These are phyloP conservation scores for Lutjanus argentimaculatus DNA, from an alignment of 2,797 vertebrate species.

Conservation along the genomic window DNA sequence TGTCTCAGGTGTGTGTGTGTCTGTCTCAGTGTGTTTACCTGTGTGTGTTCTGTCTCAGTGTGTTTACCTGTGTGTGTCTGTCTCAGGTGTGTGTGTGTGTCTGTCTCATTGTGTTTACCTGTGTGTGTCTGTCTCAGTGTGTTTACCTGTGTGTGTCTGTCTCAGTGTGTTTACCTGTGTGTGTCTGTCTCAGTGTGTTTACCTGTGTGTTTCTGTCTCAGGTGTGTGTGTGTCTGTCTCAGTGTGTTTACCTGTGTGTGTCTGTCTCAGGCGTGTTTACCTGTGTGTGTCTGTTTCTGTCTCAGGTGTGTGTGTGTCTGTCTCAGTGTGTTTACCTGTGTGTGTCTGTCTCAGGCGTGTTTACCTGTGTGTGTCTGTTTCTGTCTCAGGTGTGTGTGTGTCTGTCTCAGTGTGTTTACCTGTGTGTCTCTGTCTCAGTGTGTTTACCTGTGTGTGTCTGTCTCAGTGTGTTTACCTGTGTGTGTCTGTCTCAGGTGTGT, in stretches of 20 bases:
- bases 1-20: background rate
- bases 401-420: background rate
- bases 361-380: no score
- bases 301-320: no score
- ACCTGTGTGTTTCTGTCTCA: background rate
- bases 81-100: no score
- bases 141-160: background rate
- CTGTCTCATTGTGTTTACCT: no score
- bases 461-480: conserved; percentile 1
- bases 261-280: background rate
- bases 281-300: no score
- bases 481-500: background rate
- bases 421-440: background rate
- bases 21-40: background rate
- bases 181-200: background rate
- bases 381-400: no score
- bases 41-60: no score
- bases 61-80: no score
- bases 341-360: no score
- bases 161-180: background rate
- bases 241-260: background rate
- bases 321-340: no score
- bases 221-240: background rate
- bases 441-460: background rate
- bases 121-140: no score